Evolutionary conservation across 1,140 invertebrate genomes (phyloP), one percentile per base, ranked within the genome.

Genomic region (Argopecten irradians): DNA sequence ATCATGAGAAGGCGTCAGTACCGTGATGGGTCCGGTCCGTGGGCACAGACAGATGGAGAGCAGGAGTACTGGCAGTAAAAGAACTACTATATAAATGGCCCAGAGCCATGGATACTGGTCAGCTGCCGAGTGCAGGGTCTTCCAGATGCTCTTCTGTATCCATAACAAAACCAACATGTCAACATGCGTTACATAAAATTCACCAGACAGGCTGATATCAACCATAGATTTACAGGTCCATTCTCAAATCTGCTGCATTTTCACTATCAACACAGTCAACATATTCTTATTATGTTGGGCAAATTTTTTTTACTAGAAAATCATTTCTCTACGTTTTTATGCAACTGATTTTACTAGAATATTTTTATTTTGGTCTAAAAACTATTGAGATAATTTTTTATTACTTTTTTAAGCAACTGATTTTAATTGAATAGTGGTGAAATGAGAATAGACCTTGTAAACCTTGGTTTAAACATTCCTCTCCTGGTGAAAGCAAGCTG

Each of bases 21-120:
- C 93, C 93, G 93, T 93, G 86, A 92, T 89, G 36, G 93, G 92
- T 22, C 93, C 94, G 55, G 91, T 86, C 88, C 91, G 92, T 32
- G 94, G 93, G 87, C 93, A 93, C 8, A 93, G 86, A 85, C 92
- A 97, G 86, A 96, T 96, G 95, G 98, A 97, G 89, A 98, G 96
- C 91, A 98, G 94, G 91, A 98, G 96, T 90, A 97, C 96, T 82
- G 98, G 97, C 83, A 98, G 94, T 90, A 97, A 97, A 95, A 97
- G 96, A 87, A 97, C 96, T 88, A 98, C 94, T 90, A 98, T 96
- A 95, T 98, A 98, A 85, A 98, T 96, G 87, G 96, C 97, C 97
- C 97, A 99, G 91, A 98, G 96, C 97, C 98, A 98, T 41, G 98
- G 98, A 94, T 98, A 96, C 86, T 97, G 97, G 91, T 98, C 97